Percentiles rank a stretch among this genome's conserved stretches.
Conservation (phyloP, 2,113 vertebrate genomes). For the Paradoxurus hermaphroditus region DNA sequence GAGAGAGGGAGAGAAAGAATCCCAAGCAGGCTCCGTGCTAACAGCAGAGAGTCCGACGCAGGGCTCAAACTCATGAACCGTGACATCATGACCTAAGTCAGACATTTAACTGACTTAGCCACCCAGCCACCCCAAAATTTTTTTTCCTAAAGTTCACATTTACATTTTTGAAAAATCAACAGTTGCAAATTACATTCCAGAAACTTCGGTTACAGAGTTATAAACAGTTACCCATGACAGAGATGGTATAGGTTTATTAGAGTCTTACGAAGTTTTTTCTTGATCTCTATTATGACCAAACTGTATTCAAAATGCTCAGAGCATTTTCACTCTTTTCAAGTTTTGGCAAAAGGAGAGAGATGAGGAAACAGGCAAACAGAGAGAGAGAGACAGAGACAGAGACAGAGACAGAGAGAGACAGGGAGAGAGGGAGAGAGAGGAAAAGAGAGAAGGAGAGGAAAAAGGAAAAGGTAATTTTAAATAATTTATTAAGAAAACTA, state of each 20-base stretch:
- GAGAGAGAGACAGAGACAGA: background rate
- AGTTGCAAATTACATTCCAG: background rate
- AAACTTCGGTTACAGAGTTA: background rate
- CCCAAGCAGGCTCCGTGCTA: no score
- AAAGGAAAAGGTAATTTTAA: constrained; percentile 27
- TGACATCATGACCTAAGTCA: no score
- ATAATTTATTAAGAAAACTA: background rate
- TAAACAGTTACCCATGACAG: background rate
- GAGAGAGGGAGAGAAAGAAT: no score
- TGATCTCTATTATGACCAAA: background rate
- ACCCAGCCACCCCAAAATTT: no score
- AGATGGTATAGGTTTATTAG: background rate
- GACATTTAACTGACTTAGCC: no score
- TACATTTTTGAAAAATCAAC: background rate
- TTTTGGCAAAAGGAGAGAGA: background rate
- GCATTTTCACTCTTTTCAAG: background rate
- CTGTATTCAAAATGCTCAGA: background rate
- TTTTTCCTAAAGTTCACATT: background rate
- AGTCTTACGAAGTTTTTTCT: background rate
- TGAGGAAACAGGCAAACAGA: background rate
- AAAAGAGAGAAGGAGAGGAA: background rate
- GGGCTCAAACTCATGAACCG: no score
- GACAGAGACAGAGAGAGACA: no score
- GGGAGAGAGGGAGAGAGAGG: background rate
- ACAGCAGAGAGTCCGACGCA: no score